These are phyloP conservation scores for Cyclopterus lumpus DNA, from an alignment of 2,797 vertebrate genomes.

Conservation along the genomic window DNA sequence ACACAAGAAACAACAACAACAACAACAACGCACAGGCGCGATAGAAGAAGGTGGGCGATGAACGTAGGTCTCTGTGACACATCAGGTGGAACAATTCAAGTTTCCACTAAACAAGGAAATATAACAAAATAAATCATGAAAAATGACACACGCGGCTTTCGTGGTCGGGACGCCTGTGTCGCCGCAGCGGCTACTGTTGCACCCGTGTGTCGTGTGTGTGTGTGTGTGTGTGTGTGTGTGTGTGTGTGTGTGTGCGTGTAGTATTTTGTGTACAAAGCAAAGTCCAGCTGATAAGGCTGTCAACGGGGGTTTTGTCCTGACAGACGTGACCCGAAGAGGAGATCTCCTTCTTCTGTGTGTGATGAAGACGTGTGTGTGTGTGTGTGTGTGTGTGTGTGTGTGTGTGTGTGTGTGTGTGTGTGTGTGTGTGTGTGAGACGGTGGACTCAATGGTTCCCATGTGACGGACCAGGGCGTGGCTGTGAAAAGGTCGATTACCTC, in stretches of 20 bases:
- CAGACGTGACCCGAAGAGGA: not conserved
- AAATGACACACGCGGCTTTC: too few species aligned
- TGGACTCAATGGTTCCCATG: too few species aligned
- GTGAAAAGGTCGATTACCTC: not conserved
- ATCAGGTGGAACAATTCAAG: not conserved
- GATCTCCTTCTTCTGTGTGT: not conserved
- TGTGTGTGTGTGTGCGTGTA: not conserved
- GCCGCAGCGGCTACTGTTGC: too few species aligned
- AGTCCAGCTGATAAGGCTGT: conserved; percentile 49
- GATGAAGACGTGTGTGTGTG: conserved; percentile 16
- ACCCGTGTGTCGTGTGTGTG: too few species aligned
- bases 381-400: too few species aligned
- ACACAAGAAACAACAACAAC: not conserved
- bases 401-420: too few species aligned
- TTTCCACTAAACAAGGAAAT: not conserved
- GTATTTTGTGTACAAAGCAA: conserved; percentile 36
- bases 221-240: not conserved
- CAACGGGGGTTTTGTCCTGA: not conserved
- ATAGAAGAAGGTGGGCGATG: not conserved
- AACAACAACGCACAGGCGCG: not conserved
- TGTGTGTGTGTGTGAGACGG: too few species aligned
- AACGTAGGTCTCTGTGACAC: conserved; percentile 26
- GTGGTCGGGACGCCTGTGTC: too few species aligned
- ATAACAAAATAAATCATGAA: not conserved
- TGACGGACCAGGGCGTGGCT: conserved; percentile 30